A percentile compares a stretch with the other conserved stretches of the same genome.
Conservation (phyloP, 2,888 invertebrate species). For the Meiosimyza decipiens region DNA sequence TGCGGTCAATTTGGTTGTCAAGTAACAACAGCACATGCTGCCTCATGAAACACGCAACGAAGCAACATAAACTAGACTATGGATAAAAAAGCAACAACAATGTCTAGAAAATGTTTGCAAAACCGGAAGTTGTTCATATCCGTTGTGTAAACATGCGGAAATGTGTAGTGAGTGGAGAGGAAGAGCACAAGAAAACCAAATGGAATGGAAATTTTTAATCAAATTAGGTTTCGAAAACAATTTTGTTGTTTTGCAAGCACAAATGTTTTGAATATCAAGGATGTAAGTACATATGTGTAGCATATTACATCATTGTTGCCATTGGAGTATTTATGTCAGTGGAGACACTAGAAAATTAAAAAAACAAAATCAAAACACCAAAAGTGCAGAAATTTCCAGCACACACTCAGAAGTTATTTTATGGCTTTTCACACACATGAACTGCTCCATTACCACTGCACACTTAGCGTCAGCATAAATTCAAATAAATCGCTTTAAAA, state of each 20-base stretch:
- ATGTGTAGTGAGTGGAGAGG: constrained; percentile 43
- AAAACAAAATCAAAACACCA: too few relatives aligned
- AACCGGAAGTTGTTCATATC: constrained; percentile 63
- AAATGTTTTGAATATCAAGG: not conserved
- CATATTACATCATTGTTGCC: too few relatives aligned
- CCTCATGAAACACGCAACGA: not conserved
- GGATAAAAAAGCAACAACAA: not conserved
- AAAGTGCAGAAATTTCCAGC: too few relatives aligned
- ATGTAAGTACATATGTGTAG: too few relatives aligned
- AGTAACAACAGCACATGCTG: constrained; percentile 4
- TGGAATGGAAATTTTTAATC: constrained; percentile 45
- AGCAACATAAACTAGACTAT: constrained; percentile 1
- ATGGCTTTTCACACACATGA: constrained; percentile 19
- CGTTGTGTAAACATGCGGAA: constrained; percentile 62
- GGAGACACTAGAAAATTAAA: too few relatives aligned
- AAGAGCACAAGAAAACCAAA: too few relatives aligned
- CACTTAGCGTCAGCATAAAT: constrained; percentile 17
- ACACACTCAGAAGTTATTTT: too few relatives aligned
- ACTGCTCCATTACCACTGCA: constrained; percentile 32
- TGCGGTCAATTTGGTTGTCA: constrained; percentile 38
- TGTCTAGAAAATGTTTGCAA: not conserved
- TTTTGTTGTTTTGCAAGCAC: constrained; percentile 37
- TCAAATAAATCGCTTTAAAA: constrained; percentile 27
- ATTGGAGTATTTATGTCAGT: too few relatives aligned
- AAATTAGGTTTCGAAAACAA: constrained; percentile 53